A percentile compares a stretch with the other conserved stretches of the same genome.
These are phyloP conservation scores for Drosophila prostipennis DNA, from an alignment of 2,888 invertebrate genomes.

Conservation along the genomic window DNA sequence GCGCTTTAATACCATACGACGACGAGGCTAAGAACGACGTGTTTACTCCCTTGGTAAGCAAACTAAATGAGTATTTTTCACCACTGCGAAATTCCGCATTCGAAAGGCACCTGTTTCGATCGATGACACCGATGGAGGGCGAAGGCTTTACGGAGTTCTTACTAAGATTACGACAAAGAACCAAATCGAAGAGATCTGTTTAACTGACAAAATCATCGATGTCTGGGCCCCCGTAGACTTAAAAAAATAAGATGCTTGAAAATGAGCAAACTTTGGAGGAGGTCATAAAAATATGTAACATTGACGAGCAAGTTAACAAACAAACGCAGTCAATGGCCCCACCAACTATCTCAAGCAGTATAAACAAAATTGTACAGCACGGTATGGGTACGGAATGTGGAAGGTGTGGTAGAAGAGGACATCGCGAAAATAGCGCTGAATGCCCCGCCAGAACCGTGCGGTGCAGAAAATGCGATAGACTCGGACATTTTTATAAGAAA, in stretches of 20 bases:
- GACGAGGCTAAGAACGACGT: not conserved
- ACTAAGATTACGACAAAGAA: not conserved
- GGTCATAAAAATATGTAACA: constrained; percentile 8
- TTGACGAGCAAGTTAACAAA: constrained; percentile 3
- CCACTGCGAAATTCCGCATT: not conserved
- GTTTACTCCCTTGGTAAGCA: not conserved
- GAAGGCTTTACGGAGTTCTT: not conserved
- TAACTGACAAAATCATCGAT: not conserved
- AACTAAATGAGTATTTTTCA: constrained; percentile 2
- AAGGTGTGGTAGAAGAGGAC: no score
- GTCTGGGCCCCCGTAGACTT: no score
- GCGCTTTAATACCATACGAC: not conserved
- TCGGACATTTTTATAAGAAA: no score
- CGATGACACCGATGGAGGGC: not conserved
- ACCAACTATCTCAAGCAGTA: no score
- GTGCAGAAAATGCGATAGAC: no score
- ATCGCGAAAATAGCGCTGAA: no score
- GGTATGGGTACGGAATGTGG: not conserved
- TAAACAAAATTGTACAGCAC: no score
- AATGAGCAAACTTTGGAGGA: constrained; percentile 4
- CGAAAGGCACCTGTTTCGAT: no score
- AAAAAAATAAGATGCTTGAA: no score
- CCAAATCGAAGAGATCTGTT: not conserved
- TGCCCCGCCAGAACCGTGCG: no score
- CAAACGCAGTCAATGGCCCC: not conserved